Evolutionary conservation across 2,113 vertebrate genomes (phyloP).

Genomic region (Tapirus terrestris): DNA sequence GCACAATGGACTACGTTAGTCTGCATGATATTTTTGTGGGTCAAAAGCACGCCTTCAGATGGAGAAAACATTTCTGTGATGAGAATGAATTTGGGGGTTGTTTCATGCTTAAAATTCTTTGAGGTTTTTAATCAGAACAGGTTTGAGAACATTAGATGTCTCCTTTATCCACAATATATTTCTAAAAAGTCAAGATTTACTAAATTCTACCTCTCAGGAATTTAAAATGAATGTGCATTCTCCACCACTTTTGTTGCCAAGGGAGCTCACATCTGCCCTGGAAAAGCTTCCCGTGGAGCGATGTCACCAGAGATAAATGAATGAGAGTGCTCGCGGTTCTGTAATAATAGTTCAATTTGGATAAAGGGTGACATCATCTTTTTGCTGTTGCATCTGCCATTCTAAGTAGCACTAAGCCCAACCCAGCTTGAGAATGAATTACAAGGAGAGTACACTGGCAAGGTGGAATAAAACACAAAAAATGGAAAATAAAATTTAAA

Average conservation of each 20-base stretch:
- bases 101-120: conserved; percentile 60
- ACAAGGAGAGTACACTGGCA: neutral
- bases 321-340: conserved; percentile 60
- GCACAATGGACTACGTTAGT: conserved; percentile 20
- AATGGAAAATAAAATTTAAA: conserved; percentile 43
- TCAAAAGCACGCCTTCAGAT: conserved; percentile 44
- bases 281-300: conserved; percentile 65
- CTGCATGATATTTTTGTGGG: neutral
- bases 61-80: conserved; percentile 48
- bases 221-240: conserved; percentile 75
- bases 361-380: conserved; percentile 73
- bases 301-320: conserved; percentile 65
- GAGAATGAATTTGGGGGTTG: neutral
- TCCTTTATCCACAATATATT: conserved; percentile 62
- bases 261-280: conserved; percentile 71
- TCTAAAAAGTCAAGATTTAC: conserved; percentile 74
- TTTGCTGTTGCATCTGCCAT: conserved; percentile 37
- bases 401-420: conserved; percentile 50
- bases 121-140: conserved; percentile 68
- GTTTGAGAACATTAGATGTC: conserved; percentile 25
- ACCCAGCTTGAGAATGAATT: conserved; percentile 56
- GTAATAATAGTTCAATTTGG: conserved; percentile 62
- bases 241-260: conserved; percentile 76
- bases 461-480: conserved; percentile 44
- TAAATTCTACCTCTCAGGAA: conserved; percentile 67